phyloP scores from a whole-genome alignment of 53 echinoderm and acorn worm species.

The Apostichopus leukothele region DNA sequence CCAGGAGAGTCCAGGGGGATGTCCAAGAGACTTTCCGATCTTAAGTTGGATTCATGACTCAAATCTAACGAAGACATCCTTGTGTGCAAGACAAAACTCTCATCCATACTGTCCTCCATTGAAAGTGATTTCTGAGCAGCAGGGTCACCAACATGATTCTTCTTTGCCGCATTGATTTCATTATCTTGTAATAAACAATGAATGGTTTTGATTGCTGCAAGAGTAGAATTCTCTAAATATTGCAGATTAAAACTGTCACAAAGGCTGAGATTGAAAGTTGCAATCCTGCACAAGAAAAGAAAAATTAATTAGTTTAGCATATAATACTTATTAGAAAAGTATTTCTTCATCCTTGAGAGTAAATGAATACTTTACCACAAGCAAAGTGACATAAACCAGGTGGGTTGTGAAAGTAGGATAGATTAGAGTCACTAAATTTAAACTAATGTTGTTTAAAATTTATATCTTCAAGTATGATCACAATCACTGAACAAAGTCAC shows the following conservation, averaged over 20 bases:
- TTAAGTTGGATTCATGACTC: not conserved
- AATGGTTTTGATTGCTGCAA: not conserved
- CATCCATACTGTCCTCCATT: slow-evolving; percentile 16
- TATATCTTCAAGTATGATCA: too few species aligned
- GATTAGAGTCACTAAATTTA: too few species aligned
- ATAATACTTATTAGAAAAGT: too few species aligned
- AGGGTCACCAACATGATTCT: not conserved
- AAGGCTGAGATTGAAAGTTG: slow-evolving; percentile 7
- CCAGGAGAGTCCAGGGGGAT: not conserved
- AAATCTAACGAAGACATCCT: slow-evolving; percentile 31
- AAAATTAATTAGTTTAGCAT: not conserved
- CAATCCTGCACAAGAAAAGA: not conserved
- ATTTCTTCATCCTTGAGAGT: too few species aligned
- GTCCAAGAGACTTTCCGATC: not conserved
- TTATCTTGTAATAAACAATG: not conserved
- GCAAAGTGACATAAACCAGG: too few species aligned
- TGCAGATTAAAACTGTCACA: slow-evolving; percentile 30
- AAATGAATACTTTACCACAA: too few species aligned
- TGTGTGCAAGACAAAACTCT: slow-evolving; percentile 34
- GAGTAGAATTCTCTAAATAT: not conserved
- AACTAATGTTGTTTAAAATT: too few species aligned
- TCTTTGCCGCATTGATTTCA: not conserved
- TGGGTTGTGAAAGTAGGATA: too few species aligned
- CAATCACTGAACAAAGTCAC: too few species aligned
- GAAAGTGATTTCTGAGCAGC: not conserved